Evolutionary conservation across 2,888 invertebrate genomes (phyloP).

Genomic region (Mellilla xanthometata): DNA sequence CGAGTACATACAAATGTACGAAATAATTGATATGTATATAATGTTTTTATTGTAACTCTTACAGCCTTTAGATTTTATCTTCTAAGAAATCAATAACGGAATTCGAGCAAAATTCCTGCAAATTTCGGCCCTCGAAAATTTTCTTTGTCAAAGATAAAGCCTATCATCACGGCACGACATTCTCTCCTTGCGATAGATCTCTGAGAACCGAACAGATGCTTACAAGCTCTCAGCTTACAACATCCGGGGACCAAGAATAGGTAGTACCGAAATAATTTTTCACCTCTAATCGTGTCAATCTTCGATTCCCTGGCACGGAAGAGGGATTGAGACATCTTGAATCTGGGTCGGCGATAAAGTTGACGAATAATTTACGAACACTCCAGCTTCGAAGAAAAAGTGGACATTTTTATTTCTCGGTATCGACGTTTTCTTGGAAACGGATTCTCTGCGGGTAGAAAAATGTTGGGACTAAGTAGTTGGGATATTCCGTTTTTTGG

Average conservation of each 20-base stretch:
- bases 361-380: slow-evolving; percentile 11
- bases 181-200: too few species aligned
- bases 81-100: too few species aligned
- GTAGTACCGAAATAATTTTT: slow-evolving; percentile 26
- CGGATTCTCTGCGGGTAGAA: neutral
- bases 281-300: slow-evolving; percentile 30
- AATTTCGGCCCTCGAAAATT: too few species aligned
- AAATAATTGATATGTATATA: too few species aligned
- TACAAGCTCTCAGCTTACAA: slow-evolving; percentile 2
- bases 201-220: neutral
- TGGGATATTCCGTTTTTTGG: too few species aligned
- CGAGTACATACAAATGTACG: too few species aligned
- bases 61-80: too few species aligned
- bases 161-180: too few species aligned
- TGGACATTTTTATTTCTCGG: slow-evolving; percentile 2
- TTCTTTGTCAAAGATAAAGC: too few species aligned
- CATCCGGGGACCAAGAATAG: slow-evolving; percentile 19
- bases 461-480: too few species aligned
- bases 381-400: slow-evolving; percentile 3
- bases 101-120: too few species aligned
- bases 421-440: slow-evolving; percentile 1
- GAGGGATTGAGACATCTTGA: slow-evolving; percentile 28
- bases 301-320: slow-evolving; percentile 21
- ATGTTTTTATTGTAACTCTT: too few species aligned
- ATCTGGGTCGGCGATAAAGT: slow-evolving; percentile 25